A percentile compares a stretch with the other conserved stretches of the same genome.
phyloP scores from a whole-genome alignment of 1,140 invertebrate genomes.

The Calycopis cecrops region DNA sequence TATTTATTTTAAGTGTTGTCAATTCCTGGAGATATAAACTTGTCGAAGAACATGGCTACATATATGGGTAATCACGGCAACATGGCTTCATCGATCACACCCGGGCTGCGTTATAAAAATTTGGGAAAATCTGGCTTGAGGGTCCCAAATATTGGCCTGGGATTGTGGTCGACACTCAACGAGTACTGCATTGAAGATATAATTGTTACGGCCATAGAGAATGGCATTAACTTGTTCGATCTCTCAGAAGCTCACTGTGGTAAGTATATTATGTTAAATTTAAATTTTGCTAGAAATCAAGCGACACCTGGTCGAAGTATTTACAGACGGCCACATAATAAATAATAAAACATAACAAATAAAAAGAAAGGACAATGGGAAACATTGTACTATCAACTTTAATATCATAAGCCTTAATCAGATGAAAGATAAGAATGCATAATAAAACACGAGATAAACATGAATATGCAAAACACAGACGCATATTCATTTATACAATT shows the following conservation, averaged over 20 bases:
- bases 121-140: slow-evolving; percentile 94
- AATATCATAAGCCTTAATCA: too few relatives aligned
- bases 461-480: too few relatives aligned
- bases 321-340: too few relatives aligned
- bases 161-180: slow-evolving; percentile 91
- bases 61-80: slow-evolving; percentile 67
- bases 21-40: slow-evolving; percentile 49
- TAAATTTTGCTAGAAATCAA: too few relatives aligned
- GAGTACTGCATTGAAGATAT: slow-evolving; percentile 95
- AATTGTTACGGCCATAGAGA: slow-evolving; percentile 94
- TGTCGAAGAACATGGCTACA: slow-evolving; percentile 61
- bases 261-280: slow-evolving; percentile 17
- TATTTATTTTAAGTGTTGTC: slow-evolving; percentile 13
- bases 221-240: slow-evolving; percentile 97
- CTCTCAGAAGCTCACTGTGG: slow-evolving; percentile 95
- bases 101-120: slow-evolving; percentile 91
- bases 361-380: too few relatives aligned
- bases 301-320: too few relatives aligned
- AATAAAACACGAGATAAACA: too few relatives aligned
- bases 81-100: slow-evolving; percentile 77
- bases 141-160: slow-evolving; percentile 93
- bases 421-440: too few relatives aligned
- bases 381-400: too few relatives aligned
- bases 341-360: too few relatives aligned
- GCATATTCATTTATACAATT: too few relatives aligned